phyloP scores from a whole-genome alignment of 2,888 invertebrate species.

The Pollenia griseotomentosa region DNA sequence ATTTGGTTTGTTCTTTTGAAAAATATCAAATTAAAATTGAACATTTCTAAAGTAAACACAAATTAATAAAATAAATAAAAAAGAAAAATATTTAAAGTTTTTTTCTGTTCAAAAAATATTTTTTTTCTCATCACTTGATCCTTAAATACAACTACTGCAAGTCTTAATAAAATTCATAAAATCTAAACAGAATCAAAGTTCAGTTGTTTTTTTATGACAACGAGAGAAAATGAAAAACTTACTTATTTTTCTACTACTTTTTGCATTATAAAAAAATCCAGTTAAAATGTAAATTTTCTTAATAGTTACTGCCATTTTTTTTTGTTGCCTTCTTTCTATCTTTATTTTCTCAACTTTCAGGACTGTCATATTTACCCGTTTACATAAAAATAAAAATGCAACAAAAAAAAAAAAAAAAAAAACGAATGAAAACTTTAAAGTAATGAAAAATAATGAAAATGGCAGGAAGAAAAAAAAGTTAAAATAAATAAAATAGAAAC shows the following conservation, averaged over 20 bases:
- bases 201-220: too few species aligned
- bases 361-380: slow-evolving; percentile 57
- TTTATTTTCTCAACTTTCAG: slow-evolving; percentile 45
- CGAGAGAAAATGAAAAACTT: not conserved
- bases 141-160: too few species aligned
- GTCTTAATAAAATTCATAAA: too few species aligned
- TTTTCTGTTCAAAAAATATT: too few species aligned
- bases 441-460: slow-evolving; percentile 61
- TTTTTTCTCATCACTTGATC: too few species aligned
- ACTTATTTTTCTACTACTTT: slow-evolving; percentile 38
- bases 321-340: slow-evolving; percentile 7
- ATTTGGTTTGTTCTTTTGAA: too few species aligned
- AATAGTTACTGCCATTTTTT: slow-evolving; percentile 36
- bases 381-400: slow-evolving; percentile 37
- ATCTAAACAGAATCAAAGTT: too few species aligned
- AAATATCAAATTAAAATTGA: too few species aligned
- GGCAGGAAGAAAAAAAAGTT: slow-evolving; percentile 17
- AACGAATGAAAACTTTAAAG: slow-evolving; percentile 11
- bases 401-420: slow-evolving; percentile 2
- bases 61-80: too few species aligned
- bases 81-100: too few species aligned
- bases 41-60: too few species aligned
- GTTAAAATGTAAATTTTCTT: slow-evolving; percentile 66
- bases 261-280: slow-evolving; percentile 53
- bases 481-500: slow-evolving; percentile 36